A percentile compares a stretch with the other conserved stretches of the same genome.
These are phyloP conservation scores for Coboldia fuscipes DNA, from an alignment of 1,140 invertebrate species.

Conservation along the genomic window DNA sequence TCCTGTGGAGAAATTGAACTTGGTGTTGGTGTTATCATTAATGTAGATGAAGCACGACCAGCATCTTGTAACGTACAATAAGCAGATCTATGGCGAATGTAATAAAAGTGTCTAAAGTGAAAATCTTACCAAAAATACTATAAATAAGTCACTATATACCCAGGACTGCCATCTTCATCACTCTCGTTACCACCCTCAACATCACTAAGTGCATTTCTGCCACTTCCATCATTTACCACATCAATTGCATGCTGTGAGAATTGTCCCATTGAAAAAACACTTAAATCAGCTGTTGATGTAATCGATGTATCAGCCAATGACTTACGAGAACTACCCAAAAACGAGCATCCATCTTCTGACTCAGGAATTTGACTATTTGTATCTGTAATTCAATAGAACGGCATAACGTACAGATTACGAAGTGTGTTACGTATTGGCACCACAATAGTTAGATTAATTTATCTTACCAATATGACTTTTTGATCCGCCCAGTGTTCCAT, in stretches of 20 bases:
- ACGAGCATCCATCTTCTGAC: conserved; percentile 5
- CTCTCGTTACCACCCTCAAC: conserved; percentile 3
- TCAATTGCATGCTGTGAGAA: conserved; percentile 4
- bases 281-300: conserved; percentile 60
- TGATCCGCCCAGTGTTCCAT: conserved; percentile 2
- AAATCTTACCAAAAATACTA: not conserved
- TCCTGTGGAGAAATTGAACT: conserved; percentile 4
- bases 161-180: conserved; percentile 3
- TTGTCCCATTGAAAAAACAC: conserved; percentile 49
- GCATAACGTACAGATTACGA: too few relatives aligned
- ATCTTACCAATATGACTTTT: conserved; percentile 5
- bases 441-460: too few relatives aligned
- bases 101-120: not conserved
- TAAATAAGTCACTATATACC: not conserved
- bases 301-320: conserved; percentile 64
- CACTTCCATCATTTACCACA: conserved; percentile 1
- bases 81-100: conserved; percentile 1
- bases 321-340: conserved; percentile 37
- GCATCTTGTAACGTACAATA: conserved; percentile 1
- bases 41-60: conserved; percentile 1
- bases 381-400: too few relatives aligned
- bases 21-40: conserved; percentile 5
- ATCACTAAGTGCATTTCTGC: conserved; percentile 1
- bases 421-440: too few relatives aligned
- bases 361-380: conserved; percentile 3